Evolutionary conservation across 2,797 vertebrate species (phyloP), one percentile per base, ranked within the genome.

Genomic region (Eremophila alpestris): DNA sequence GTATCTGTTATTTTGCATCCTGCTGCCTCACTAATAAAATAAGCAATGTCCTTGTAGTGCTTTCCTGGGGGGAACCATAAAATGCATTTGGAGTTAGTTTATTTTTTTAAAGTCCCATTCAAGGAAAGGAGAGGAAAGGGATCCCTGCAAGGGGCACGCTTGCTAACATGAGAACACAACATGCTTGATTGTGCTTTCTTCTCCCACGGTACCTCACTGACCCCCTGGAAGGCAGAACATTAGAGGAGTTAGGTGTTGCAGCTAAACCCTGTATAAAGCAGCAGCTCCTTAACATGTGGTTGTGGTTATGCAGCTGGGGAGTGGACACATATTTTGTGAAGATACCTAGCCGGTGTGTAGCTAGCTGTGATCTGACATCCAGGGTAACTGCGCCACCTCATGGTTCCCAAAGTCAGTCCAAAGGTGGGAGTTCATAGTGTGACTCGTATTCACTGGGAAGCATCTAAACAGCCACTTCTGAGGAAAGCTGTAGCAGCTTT

Each of bases 381-480:
- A 23, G 80, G 55, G 45, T 24, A 77, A 87, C 73, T 94, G 90
- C 76, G 77, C 96, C 97, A 96, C 54, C 96, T 95, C 78, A 82
- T 83, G 97, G 96, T 38, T 90, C 70, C 65, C 70, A 70, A 56
- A 54, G 38, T 32, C 55, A 23, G 59, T 12, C 52, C 24, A n/a
- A 13, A 27, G 32, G 21, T 8, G 58, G 54, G n/a, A n/a, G 11
- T 8, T n/a, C 29, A 3, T 1, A 1, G 9, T 5, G 21, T 2
- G 38, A 13, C 16, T 51, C 1, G 0, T 1, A 3, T 32, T 23
- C 43, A 0, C 16, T 8, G 5, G 21, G 43, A 55, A 41, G 32
- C 58, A 45, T 30, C 86, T 40, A 62, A 71, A 22, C 34, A 69
- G 54, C 34, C 3, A 5, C 22, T 59, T 45, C 69, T 12, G 45